Base-by-base conservation (phyloP, 2,888 invertebrate genomes). In the Meghimatium bilineatum region DNA sequence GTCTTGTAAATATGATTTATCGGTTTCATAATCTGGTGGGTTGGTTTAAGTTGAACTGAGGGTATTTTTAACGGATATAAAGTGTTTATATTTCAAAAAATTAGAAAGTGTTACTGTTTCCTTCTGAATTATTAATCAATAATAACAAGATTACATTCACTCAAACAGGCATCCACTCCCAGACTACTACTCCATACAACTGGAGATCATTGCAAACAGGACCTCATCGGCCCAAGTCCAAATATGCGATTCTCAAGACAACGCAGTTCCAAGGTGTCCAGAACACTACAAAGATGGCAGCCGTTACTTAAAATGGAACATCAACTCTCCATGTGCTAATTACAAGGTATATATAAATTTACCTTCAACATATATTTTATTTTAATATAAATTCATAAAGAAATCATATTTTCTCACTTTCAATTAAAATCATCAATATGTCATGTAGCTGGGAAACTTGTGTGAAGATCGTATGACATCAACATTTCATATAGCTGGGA, bases 161-260 rank as follows among this genome's bases (percentile, higher is more conserved):
- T 38, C 23, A 26, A 86, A 3, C 88, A 93, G 93, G 83, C 88
- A 92, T 82, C 92, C 92, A 10, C 85, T 93, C 32, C 93, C 93
- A 36, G 92, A 93, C 85, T 89, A 91, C 87, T 93, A 93, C 88
- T 90, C 91, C 81, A 88, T 93, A n/a, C 89, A 91, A 29, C 85
- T 93, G 80, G 89, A 91, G 74, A 88, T 91, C 20, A 87, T 89
- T 10, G 85, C 89, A 10, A 89, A 92, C 84, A 88, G 91, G 23
- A 90, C 90, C 5, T 90, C 92, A 0, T 86, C 88, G 2, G 93
- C 92, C 8, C 80, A 81, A 23, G 88, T 89, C 44, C 87, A 91
- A n/a, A 87, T 86, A 6, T 93, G 93, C 88, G 90, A 92, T 86
- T 90, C 92, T 26, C 88, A 87, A 34, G 89, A 92, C 85, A 63